phyloP scores from a whole-genome alignment of 92 coral and sea anemone genomes.

The Meandrina meandrites region DNA sequence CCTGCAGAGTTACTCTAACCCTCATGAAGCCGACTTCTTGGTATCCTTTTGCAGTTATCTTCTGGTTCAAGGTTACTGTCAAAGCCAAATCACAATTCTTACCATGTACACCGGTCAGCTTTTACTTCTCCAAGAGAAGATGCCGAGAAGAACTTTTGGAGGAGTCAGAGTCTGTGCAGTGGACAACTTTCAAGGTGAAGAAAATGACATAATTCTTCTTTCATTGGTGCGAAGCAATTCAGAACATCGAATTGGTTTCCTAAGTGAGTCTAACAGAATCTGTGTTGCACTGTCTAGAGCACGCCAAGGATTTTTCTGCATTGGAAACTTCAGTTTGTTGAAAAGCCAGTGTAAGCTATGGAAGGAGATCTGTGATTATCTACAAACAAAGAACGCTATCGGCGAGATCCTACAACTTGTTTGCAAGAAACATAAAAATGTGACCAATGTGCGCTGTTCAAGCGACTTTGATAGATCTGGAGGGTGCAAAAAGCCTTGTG shows the following conservation, averaged over 20 bases:
- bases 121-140: constrained; percentile 47
- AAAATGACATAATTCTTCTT: constrained; percentile 72
- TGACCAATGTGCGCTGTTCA: neutral
- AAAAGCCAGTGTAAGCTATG: constrained; percentile 50
- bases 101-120: constrained; percentile 79
- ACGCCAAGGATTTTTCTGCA: constrained; percentile 64
- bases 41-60: constrained; percentile 66
- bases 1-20: constrained; percentile 66
- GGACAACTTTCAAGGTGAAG: constrained; percentile 83
- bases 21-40: constrained; percentile 66
- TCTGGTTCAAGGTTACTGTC: constrained; percentile 55
- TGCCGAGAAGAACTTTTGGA: constrained; percentile 55
- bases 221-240: constrained; percentile 75
- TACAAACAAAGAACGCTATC: constrained; percentile 41
- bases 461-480: neutral
- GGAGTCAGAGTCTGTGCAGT: constrained; percentile 64
- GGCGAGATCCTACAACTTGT: constrained; percentile 3
- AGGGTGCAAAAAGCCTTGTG: constrained; percentile 17
- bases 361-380: constrained; percentile 62
- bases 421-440: constrained; percentile 29
- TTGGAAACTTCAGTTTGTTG: constrained; percentile 68
- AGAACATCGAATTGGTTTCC: constrained; percentile 65
- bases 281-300: constrained; percentile 85
- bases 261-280: constrained; percentile 73
- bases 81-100: constrained; percentile 54